These are phyloP conservation scores for Heterotis niloticus DNA, from an alignment of 2,113 vertebrate species.

Conservation along the genomic window DNA sequence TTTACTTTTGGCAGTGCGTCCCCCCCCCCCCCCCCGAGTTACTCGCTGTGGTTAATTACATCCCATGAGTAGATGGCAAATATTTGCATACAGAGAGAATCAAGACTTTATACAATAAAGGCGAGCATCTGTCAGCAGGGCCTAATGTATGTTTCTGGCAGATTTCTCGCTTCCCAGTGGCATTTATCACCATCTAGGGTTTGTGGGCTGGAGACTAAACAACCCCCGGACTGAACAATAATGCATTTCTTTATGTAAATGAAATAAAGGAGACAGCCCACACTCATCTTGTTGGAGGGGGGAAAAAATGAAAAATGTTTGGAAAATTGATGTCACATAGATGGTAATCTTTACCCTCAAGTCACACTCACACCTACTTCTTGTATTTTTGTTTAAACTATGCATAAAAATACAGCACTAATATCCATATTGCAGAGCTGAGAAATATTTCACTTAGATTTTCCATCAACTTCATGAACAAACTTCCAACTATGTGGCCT, in stretches of 20 bases:
- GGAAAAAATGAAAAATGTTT: constrained; percentile 1
- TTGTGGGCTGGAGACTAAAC: constrained; percentile 26
- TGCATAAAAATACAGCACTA: constrained; percentile 19
- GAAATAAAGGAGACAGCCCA: constrained; percentile 36
- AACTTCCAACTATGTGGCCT: too few species aligned
- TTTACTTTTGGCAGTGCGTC: not conserved
- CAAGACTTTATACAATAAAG: constrained; percentile 20
- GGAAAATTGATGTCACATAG: constrained; percentile 28
- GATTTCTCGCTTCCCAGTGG: constrained; percentile 22
- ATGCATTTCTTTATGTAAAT: constrained; percentile 42
- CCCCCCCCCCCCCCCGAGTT: not conserved
- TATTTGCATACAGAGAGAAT: constrained; percentile 21
- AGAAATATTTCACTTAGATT: not conserved
- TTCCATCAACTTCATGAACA: too few species aligned
- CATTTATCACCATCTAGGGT: constrained; percentile 29
- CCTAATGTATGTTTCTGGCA: not conserved
- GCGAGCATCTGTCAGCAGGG: not conserved
- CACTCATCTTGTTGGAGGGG: constrained; percentile 29
- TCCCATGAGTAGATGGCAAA: not conserved
- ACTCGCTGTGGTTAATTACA: constrained; percentile 18
- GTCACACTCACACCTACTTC: constrained; percentile 25
- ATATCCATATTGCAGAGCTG: constrained; percentile 12
- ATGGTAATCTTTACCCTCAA: constrained; percentile 36
- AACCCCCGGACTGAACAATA: constrained; percentile 34
- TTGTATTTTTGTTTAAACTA: constrained; percentile 26